Conservation (phyloP, 2,888 invertebrate genomes). For the Drosophila rellima region DNA sequence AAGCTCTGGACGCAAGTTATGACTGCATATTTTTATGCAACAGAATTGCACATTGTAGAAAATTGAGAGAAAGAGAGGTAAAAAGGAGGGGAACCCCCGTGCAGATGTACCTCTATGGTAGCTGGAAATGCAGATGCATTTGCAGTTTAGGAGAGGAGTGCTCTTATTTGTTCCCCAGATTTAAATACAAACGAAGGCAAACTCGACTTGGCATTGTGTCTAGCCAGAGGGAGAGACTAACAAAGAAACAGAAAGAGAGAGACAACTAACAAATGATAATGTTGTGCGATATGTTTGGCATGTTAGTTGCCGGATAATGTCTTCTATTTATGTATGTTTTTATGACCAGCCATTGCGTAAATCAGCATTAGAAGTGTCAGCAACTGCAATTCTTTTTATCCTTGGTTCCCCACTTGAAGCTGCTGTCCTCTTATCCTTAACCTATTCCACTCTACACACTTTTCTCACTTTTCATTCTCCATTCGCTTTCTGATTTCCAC, state of each 20-base stretch:
- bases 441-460: slow-evolving; percentile 10
- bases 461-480: not conserved
- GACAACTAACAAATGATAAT: slow-evolving; percentile 65
- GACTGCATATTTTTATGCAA: slow-evolving; percentile 68
- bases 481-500: slow-evolving; percentile 13
- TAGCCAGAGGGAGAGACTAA: slow-evolving; percentile 8
- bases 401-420: slow-evolving; percentile 7
- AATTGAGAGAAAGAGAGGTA: not conserved
- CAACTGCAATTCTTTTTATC: slow-evolving; percentile 24
- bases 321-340: slow-evolving; percentile 55
- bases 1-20: slow-evolving; percentile 63
- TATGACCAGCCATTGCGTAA: slow-evolving; percentile 54
- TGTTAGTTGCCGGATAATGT: slow-evolving; percentile 61
- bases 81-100: not conserved
- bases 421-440: slow-evolving; percentile 10
- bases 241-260: not conserved
- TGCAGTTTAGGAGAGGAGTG: slow-evolving; percentile 4
- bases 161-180: slow-evolving; percentile 49
- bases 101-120: slow-evolving; percentile 11
- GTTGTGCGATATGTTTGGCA: slow-evolving; percentile 60
- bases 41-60: slow-evolving; percentile 49
- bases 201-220: slow-evolving; percentile 30
- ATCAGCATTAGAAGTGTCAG: slow-evolving; percentile 54
- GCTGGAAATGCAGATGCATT: slow-evolving; percentile 14
- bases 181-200: slow-evolving; percentile 54